These are phyloP conservation scores for Sarcophaga peregrina DNA, from an alignment of 1,140 invertebrate genomes.

Conservation along the genomic window DNA sequence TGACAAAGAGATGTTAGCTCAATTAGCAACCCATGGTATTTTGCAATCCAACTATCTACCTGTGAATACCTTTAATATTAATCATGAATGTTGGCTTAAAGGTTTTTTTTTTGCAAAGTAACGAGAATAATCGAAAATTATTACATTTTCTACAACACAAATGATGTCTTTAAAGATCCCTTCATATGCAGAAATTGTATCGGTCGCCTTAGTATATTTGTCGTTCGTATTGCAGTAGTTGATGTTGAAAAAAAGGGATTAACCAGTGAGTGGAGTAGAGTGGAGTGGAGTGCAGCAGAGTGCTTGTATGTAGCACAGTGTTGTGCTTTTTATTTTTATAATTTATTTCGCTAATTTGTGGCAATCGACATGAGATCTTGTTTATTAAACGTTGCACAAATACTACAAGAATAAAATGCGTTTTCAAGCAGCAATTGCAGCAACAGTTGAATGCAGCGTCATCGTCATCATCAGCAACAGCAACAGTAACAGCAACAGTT, in stretches of 20 bases:
- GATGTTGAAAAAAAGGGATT: no score
- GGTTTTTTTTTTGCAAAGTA: background rate
- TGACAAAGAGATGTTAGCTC: no score
- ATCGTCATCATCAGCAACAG: background rate
- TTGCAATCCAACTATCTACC: no score
- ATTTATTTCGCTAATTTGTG: constrained; percentile 61
- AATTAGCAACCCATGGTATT: no score
- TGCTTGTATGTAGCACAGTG: background rate
- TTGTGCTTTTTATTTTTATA: constrained; percentile 45
- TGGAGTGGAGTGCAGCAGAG: no score
- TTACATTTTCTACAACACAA: background rate
- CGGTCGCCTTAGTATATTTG: no score
- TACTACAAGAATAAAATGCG: constrained; percentile 45
- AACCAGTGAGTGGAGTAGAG: no score
- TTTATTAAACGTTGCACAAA: constrained; percentile 59
- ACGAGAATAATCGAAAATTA: background rate
- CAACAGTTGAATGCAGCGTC: constrained; percentile 5
- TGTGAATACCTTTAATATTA: no score
- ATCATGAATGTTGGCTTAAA: background rate
- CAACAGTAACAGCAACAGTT: background rate
- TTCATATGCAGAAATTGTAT: no score
- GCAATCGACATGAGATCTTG: constrained; percentile 60
- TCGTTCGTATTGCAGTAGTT: no score
- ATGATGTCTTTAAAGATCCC: constrained; percentile 3
- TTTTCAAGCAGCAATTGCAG: background rate